These are phyloP conservation scores for Hydropsyche betteni DNA, from an alignment of 2,888 invertebrate genomes.

Conservation along the genomic window DNA sequence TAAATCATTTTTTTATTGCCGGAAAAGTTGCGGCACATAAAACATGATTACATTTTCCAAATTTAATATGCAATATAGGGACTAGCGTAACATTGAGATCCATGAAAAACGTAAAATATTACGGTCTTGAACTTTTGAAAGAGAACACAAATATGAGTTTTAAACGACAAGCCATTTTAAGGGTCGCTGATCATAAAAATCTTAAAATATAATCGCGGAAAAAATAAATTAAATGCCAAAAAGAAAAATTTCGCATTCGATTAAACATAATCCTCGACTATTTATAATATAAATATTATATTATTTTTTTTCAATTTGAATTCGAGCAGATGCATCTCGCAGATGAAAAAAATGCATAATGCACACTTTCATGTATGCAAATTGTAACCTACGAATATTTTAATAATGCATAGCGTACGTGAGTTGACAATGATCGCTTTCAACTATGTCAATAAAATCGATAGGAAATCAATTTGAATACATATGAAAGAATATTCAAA, in stretches of 20 bases:
- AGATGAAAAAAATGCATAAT: slow-evolving; percentile 24
- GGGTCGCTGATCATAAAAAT: slow-evolving; percentile 10
- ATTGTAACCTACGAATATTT: slow-evolving; percentile 25
- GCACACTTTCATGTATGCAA: slow-evolving; percentile 24
- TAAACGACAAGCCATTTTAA: slow-evolving; percentile 11
- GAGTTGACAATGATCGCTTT: slow-evolving; percentile 19
- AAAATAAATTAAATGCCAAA: too few species aligned
- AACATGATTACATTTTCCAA: too few species aligned
- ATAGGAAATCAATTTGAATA: slow-evolving; percentile 47
- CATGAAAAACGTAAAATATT: slow-evolving; percentile 30
- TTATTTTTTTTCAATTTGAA: background rate
- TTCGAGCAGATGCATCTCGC: slow-evolving; percentile 31
- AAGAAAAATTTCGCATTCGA: too few species aligned
- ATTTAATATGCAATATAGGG: too few species aligned
- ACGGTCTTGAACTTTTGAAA: slow-evolving; percentile 25
- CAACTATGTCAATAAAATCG: slow-evolving; percentile 49
- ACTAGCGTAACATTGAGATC: slow-evolving; percentile 2
- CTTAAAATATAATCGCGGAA: too few species aligned
- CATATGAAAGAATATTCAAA: background rate
- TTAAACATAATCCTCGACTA: too few species aligned
- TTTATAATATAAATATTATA: too few species aligned
- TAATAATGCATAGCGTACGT: slow-evolving; percentile 1
- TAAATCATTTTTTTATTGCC: too few species aligned
- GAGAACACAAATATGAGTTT: slow-evolving; percentile 19
- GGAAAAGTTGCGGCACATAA: too few species aligned